Evolutionary conservation across 2,888 invertebrate species (phyloP).

Genomic region (Ormyrus thymus): DNA sequence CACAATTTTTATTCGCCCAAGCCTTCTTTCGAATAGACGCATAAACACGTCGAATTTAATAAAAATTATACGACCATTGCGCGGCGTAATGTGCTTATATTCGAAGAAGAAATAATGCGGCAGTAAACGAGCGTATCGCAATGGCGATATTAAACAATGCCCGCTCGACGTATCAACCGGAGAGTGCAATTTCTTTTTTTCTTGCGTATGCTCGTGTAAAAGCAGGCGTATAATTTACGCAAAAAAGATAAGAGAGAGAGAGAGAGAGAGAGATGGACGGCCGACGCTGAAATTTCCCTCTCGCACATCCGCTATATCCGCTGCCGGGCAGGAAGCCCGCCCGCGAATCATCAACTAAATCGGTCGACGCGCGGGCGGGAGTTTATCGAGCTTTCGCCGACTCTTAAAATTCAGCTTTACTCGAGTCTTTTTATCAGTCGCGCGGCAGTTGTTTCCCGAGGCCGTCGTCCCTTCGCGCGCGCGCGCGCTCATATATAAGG

Average conservation of each 20-base stretch:
- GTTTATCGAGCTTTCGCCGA: neutral
- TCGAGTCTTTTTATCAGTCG: neutral
- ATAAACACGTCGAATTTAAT: no score
- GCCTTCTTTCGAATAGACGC: no score
- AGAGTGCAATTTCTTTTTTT: conserved; percentile 7
- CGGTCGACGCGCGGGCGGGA: neutral
- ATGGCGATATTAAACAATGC: neutral
- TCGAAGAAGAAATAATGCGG: neutral
- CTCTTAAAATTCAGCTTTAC: neutral
- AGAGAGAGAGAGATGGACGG: no score
- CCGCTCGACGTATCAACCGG: neutral
- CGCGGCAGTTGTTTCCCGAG: neutral
- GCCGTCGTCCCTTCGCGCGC: neutral
- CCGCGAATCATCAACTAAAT: conserved; percentile 9
- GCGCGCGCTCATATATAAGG: neutral
- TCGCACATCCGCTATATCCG: conserved; percentile 6
- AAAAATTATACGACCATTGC: no score
- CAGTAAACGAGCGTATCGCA: neutral
- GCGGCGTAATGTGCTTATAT: neutral
- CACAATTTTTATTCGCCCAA: no score
- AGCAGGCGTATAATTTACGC: neutral
- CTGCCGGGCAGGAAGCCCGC: neutral
- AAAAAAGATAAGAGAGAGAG: no score
- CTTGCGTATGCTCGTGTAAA: neutral
- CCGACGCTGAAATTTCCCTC: conserved; percentile 13